phyloP scores from a whole-genome alignment of 2,888 invertebrate species.

The Subacronicta megacephala region DNA sequence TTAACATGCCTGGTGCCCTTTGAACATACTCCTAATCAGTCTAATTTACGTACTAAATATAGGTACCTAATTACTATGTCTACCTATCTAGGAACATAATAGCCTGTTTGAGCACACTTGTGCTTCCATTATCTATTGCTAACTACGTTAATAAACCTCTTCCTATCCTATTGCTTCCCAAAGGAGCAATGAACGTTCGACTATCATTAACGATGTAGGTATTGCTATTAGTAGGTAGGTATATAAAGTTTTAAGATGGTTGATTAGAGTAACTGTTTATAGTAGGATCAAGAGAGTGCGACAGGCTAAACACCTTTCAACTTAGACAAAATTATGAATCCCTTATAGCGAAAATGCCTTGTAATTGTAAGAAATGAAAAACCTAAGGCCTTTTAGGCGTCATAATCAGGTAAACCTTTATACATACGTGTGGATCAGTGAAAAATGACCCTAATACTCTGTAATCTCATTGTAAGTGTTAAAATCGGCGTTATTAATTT shows the following conservation, averaged over 20 bases:
- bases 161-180: too few species aligned
- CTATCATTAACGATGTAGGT: background rate
- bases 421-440: slow-evolving; percentile 4
- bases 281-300: too few species aligned
- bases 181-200: background rate
- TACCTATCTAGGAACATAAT: background rate
- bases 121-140: slow-evolving; percentile 16
- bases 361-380: too few species aligned
- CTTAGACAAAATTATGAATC: too few species aligned
- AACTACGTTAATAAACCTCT: slow-evolving; percentile 12
- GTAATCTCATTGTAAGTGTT: slow-evolving; percentile 16
- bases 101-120: slow-evolving; percentile 8
- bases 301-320: too few species aligned
- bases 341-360: too few species aligned
- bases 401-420: slow-evolving; percentile 1
- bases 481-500: background rate
- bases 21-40: background rate
- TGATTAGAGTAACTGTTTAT: too few species aligned
- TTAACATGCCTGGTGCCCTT: background rate
- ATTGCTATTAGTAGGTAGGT: background rate
- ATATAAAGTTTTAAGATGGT: too few species aligned
- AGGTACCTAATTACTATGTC: too few species aligned
- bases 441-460: slow-evolving; percentile 13
- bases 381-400: background rate
- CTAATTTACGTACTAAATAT: background rate